These are phyloP conservation scores for Philypnodon macrostomus DNA, from an alignment of 2,797 vertebrate genomes.

Conservation along the genomic window DNA sequence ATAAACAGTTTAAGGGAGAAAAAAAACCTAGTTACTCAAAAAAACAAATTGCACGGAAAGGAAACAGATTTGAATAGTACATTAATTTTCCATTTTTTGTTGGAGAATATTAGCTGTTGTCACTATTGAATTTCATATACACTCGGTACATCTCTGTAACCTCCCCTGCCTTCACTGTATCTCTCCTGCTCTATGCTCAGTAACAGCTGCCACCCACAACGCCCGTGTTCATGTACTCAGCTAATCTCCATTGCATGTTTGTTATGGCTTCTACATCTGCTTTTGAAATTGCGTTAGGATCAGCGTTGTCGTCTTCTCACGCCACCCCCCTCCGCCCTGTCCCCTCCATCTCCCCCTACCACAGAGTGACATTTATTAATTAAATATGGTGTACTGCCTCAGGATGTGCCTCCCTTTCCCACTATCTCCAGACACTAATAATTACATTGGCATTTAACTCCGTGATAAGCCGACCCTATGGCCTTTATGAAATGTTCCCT, in stretches of 20 bases:
- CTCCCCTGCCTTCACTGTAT: neutral
- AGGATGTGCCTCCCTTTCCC: conserved; percentile 68
- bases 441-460: conserved; percentile 84
- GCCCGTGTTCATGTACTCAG: conserved; percentile 9
- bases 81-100: no score
- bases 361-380: conserved; percentile 78
- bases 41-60: no score
- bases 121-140: neutral
- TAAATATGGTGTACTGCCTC: conserved; percentile 74
- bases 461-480: conserved; percentile 73
- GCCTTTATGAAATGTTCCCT: conserved; percentile 75
- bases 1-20: no score
- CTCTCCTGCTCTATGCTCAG: conserved; percentile 2
- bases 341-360: conserved; percentile 17
- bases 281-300: conserved; percentile 38
- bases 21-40: no score
- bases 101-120: no score
- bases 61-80: no score
- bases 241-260: conserved; percentile 23
- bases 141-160: neutral
- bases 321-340: conserved; percentile 43
- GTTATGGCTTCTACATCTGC: conserved; percentile 21
- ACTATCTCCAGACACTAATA: conserved; percentile 79
- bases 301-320: conserved; percentile 50
- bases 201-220: conserved; percentile 1